Evolutionary conservation across 2,888 invertebrate species (phyloP).

Genomic region (Lycocerus yunnanus): DNA sequence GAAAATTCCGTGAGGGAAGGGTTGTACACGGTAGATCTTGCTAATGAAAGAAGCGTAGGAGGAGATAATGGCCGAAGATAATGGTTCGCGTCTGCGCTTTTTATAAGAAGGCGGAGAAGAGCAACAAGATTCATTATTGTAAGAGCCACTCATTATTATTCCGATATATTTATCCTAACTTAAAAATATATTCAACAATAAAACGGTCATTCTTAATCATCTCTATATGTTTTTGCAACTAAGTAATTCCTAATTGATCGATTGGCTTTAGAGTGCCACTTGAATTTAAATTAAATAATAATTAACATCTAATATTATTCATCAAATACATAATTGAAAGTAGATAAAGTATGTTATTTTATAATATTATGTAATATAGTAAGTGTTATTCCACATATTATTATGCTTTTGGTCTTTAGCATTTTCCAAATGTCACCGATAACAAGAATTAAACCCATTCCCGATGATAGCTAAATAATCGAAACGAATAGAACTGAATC

Average conservation of each 20-base stretch:
- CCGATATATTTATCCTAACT: conserved; percentile 23
- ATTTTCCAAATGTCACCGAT: too few relatives aligned
- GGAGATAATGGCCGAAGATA: conserved; percentile 54
- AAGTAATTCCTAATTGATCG: background rate
- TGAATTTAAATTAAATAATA: too few relatives aligned
- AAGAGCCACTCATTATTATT: conserved; percentile 25
- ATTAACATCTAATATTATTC: too few relatives aligned
- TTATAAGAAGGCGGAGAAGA: conserved; percentile 43
- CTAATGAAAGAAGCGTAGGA: conserved; percentile 53
- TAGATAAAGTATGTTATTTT: too few relatives aligned
- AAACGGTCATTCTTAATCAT: background rate
- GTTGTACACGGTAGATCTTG: conserved; percentile 44
- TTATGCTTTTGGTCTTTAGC: too few relatives aligned
- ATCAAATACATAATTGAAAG: too few relatives aligned
- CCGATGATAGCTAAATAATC: background rate
- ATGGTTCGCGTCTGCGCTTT: conserved; percentile 53
- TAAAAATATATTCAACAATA: conserved; percentile 24
- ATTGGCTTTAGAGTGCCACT: too few relatives aligned
- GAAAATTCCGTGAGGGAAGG: conserved; percentile 41
- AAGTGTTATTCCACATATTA: too few relatives aligned
- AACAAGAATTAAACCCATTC: too few relatives aligned
- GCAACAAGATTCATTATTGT: conserved; percentile 32
- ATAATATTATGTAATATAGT: too few relatives aligned
- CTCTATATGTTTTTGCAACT: background rate
- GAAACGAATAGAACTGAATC: background rate